These are phyloP conservation scores for human (Homo sapiens) DNA, from an alignment of 2,113 vertebrate species.

Conservation along the genomic window GRCh38 chr5:92562501-92563000, in stretches of 20 bases:
- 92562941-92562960: not conserved
- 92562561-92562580: slow-evolving; percentile 48
- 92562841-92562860: slow-evolving; percentile 68
- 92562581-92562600: slow-evolving; percentile 29
- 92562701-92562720: slow-evolving; percentile 7
- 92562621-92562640: not conserved
- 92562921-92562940: slow-evolving; percentile 45
- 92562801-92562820: slow-evolving; percentile 39
- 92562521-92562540: not conserved
- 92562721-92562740: slow-evolving; percentile 48
- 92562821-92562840: slow-evolving; percentile 43
- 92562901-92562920: slow-evolving; percentile 35
- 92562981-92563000: slow-evolving; percentile 5
- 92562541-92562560: slow-evolving; percentile 58
- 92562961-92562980: slow-evolving; percentile 52
- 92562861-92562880: slow-evolving; percentile 52
- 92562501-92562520: not conserved
- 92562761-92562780: not conserved
- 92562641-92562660: slow-evolving; percentile 41
- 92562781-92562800: slow-evolving; percentile 34
- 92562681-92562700: not conserved
- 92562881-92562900: slow-evolving; percentile 49
- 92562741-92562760: not conserved
- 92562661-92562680: slow-evolving; percentile 2
- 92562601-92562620: slow-evolving; percentile 30